phyloP scores from a whole-genome alignment of 2,888 invertebrate species.

The Caradrina clavipalpis region DNA sequence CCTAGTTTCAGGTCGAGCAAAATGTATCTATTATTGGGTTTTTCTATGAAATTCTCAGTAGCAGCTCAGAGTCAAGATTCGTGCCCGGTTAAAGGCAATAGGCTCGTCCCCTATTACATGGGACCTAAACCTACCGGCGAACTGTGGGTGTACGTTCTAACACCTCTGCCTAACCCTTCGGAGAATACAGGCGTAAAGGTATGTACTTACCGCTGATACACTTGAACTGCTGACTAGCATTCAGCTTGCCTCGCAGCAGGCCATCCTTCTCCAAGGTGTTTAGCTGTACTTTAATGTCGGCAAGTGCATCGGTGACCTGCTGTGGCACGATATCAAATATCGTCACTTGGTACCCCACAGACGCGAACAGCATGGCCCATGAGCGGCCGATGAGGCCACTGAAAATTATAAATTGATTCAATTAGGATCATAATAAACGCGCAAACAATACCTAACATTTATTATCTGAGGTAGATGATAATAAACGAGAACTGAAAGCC shows the following conservation, averaged over 20 bases:
- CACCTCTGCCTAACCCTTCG: too few species aligned
- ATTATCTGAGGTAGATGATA: background rate
- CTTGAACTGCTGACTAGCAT: constrained; percentile 93
- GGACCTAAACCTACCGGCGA: too few species aligned
- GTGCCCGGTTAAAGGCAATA: too few species aligned
- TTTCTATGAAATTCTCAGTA: too few species aligned
- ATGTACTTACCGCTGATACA: constrained; percentile 94
- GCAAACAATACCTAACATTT: background rate
- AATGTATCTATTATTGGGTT: too few species aligned
- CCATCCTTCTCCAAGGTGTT: constrained; percentile 93
- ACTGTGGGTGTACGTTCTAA: too few species aligned
- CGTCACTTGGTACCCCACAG: constrained; percentile 96
- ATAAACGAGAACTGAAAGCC: background rate
- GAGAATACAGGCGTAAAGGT: too few species aligned
- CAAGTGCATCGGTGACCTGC: constrained; percentile 94
- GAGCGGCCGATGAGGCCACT: constrained; percentile 99
- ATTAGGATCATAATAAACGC: background rate
- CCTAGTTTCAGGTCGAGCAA: too few species aligned
- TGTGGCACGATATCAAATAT: constrained; percentile 96
- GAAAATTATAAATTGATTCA: constrained; percentile 38
- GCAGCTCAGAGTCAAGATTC: too few species aligned
- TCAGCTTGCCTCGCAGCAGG: constrained; percentile 94
- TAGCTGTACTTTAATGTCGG: constrained; percentile 94
- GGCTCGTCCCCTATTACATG: too few species aligned
- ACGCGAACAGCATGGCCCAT: constrained; percentile 99